Evolutionary conservation across 2,888 invertebrate genomes (phyloP), one percentile per base, ranked within the genome.

Genomic region (Ormyrus labotus): DNA sequence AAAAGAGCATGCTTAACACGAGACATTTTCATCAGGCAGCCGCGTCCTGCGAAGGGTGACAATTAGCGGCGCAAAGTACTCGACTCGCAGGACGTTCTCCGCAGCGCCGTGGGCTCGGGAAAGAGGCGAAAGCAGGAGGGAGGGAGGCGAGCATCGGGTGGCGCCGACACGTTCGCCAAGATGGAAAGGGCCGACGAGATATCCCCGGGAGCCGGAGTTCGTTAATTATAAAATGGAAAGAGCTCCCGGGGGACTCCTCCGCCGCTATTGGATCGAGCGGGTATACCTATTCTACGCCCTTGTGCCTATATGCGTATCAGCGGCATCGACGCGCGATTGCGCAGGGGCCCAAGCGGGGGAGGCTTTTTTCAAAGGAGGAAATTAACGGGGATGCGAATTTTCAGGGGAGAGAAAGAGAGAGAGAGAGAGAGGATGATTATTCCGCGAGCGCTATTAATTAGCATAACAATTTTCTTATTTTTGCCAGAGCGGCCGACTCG

Each of bases 191-290:
- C 69, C 69, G 45, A n/a, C 57, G 78, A 58, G 51, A 72, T 80
- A 80, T 70, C 78, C 78, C 72, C 73, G 61, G 60, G 73, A 72
- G 72, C 58, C 69, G 72, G 51, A 77, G 80, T 82, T 82, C 81
- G 82, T 80, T 82, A 78, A 80, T 82, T 80, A 78, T 81, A 82
- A 83, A 83, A 82, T 81, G 78, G 79, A 81, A 78, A 81, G 81
- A 81, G 79, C 77, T 77, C 82, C 81, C 82, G 19, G 10, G 82
- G 76, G 82, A 83, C 76, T 78, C 78, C 78, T 81, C 34, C 81
- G 11, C 63, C 70, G 69, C 70, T 81, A 78, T 83, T 82, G 78
- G 74, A 76, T 83, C 68, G 55, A 57, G n/a, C 74, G 69, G 63
- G 68, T 34, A 34, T 34, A 71, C 76, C 63, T 71, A 58, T 78